Base-by-base conservation (phyloP, 2,797 vertebrate species). In the Sebastes minor region DNA sequence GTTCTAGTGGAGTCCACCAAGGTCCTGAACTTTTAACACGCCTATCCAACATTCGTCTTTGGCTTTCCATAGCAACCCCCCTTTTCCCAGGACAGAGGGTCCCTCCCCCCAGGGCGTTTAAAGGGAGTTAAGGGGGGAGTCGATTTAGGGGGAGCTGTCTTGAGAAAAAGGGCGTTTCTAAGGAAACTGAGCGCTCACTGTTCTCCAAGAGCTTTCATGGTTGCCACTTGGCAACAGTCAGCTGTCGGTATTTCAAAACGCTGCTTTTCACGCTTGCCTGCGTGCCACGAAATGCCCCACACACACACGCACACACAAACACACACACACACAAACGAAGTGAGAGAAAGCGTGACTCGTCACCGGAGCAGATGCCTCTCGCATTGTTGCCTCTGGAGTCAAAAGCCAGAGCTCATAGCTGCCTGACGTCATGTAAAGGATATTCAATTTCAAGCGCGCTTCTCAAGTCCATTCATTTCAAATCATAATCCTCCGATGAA, bases 211-310 rank as follows among this genome's bases (percentile, higher is more conserved):
- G 90, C 90, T 92, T 89, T 92, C 91, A 89, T 72, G 71, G 92
- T 87, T 88, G 85, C 91, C 81, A 90, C 94, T 91, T 93, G 91
- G 91, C 93, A 92, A 94, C 95, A 85, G 82, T 82, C 22, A 63
- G 81, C 86, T 84, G 82, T 89, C 74, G 80, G 84, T 69, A 91
- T 92, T 93, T 90, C 80, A 76, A 86, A 91, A 83, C 28, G 72
- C 80, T 71, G 88, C 85, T 84, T 89, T 89, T 90, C 84, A 89
- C 61, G 67, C 72, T 78, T 57, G 69, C 78, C 33, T 82, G 80
- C 12, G 33, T 66, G 64, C 42, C 78, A 70, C 28, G 5, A 74
- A 84, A 74, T 81, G 32, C 22, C 69, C 55, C 68, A 79, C 80
- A 73, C 38, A 42, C 38, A 16, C 49, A 78, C 65, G 16, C 59